These are phyloP conservation scores for Chaetops frenatus DNA, from an alignment of 2,113 vertebrate species.

Conservation along the genomic window DNA sequence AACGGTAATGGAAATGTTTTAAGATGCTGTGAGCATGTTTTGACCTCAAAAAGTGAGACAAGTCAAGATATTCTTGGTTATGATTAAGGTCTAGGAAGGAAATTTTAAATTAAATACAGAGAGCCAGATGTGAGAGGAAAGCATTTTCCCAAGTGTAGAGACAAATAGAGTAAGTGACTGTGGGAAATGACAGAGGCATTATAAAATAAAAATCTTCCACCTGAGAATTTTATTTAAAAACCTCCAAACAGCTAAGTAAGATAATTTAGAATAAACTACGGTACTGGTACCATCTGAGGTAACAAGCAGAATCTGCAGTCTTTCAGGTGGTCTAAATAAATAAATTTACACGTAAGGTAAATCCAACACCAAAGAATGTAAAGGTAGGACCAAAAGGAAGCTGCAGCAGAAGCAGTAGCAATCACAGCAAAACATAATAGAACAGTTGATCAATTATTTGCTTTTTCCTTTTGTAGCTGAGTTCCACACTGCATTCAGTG, in stretches of 20 bases:
- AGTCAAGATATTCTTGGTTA: background rate
- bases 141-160: background rate
- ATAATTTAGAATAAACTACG: background rate
- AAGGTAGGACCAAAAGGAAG: background rate
- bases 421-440: background rate
- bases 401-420: background rate
- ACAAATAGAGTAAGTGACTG: background rate
- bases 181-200: background rate
- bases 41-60: slow-evolving; percentile 16
- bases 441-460: background rate
- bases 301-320: background rate
- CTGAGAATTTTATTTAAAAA: background rate
- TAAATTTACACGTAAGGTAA: background rate
- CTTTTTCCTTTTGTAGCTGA: background rate
- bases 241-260: background rate
- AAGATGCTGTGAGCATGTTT: slow-evolving; percentile 34
- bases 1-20: slow-evolving; percentile 67
- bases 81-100: background rate
- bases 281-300: background rate
- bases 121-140: background rate
- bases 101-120: background rate
- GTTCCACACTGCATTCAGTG: background rate
- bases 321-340: background rate
- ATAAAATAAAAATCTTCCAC: background rate
- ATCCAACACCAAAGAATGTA: background rate